Evolutionary conservation across 2,113 vertebrate species (phyloP).

Genomic region (Labrus mixtus): DNA sequence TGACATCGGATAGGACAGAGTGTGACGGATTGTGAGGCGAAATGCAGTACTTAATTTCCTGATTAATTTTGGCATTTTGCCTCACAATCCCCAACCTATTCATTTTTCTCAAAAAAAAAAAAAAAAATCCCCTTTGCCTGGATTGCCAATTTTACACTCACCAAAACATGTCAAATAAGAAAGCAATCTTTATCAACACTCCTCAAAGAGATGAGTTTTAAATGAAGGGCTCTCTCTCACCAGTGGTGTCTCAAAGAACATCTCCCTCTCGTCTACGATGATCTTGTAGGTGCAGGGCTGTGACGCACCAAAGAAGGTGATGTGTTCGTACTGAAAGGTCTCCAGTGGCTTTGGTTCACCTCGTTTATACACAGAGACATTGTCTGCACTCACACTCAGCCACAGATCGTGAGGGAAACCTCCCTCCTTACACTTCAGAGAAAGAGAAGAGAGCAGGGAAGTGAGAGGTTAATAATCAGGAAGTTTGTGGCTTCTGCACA

Average conservation of each 20-base stretch:
- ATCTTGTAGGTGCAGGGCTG: constrained; percentile 94
- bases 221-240: constrained; percentile 67
- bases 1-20: too few species aligned
- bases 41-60: too few species aligned
- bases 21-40: too few species aligned
- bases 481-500: background rate
- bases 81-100: too few species aligned
- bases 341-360: constrained; percentile 92
- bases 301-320: constrained; percentile 93
- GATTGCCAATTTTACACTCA: too few species aligned
- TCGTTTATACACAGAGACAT: constrained; percentile 91
- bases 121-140: too few species aligned
- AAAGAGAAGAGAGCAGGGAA: constrained; percentile 12
- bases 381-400: constrained; percentile 92
- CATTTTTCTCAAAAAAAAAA: too few species aligned
- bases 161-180: too few species aligned
- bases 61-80: too few species aligned
- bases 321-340: constrained; percentile 94
- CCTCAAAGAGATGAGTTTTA: too few species aligned
- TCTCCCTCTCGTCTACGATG: constrained; percentile 94
- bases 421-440: constrained; percentile 91
- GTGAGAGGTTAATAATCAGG: background rate
- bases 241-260: constrained; percentile 93
- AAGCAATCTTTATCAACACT: too few species aligned
- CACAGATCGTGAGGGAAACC: constrained; percentile 95